These are phyloP conservation scores for Drosophila borborema DNA, from an alignment of 2,888 invertebrate genomes.

Conservation along the genomic window DNA sequence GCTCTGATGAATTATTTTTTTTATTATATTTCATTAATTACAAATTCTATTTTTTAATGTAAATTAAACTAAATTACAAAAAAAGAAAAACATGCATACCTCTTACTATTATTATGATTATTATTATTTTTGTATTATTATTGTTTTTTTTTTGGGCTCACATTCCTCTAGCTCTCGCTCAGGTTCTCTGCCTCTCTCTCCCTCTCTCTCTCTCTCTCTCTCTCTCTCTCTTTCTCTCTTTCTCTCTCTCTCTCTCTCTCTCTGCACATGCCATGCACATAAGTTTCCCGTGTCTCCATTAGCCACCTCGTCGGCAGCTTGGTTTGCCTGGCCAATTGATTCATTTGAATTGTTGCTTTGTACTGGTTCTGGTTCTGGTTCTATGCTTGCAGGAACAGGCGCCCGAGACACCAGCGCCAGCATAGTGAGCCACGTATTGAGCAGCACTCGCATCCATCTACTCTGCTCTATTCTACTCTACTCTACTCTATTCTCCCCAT, in stretches of 20 bases:
- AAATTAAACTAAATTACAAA: constrained; percentile 81
- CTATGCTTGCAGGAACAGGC: constrained; percentile 71
- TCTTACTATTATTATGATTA: constrained; percentile 9
- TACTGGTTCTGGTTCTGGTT: constrained; percentile 19
- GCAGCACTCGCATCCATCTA: constrained; percentile 4
- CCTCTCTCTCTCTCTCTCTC: background rate
- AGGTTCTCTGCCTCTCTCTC: background rate
- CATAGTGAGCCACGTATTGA: constrained; percentile 46
- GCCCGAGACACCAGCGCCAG: constrained; percentile 72
- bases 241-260: background rate
- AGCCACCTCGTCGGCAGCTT: constrained; percentile 4
- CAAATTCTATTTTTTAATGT: constrained; percentile 84
- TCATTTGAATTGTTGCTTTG: constrained; percentile 6
- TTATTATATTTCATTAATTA: constrained; percentile 80
- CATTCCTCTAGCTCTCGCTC: background rate
- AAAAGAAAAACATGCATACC: constrained; percentile 48
- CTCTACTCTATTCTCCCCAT: background rate
- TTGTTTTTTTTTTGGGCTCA: constrained; percentile 17
- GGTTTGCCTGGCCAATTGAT: constrained; percentile 4
- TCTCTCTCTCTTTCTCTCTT: background rate
- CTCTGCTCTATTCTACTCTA: background rate
- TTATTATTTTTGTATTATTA: background rate
- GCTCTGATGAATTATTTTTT: constrained; percentile 69
- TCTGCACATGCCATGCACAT: constrained; percentile 3
- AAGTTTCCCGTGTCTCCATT: background rate